These are phyloP conservation scores for Propithecus deckenii DNA, from an alignment of 2,797 vertebrate genomes.

Conservation along the genomic window DNA sequence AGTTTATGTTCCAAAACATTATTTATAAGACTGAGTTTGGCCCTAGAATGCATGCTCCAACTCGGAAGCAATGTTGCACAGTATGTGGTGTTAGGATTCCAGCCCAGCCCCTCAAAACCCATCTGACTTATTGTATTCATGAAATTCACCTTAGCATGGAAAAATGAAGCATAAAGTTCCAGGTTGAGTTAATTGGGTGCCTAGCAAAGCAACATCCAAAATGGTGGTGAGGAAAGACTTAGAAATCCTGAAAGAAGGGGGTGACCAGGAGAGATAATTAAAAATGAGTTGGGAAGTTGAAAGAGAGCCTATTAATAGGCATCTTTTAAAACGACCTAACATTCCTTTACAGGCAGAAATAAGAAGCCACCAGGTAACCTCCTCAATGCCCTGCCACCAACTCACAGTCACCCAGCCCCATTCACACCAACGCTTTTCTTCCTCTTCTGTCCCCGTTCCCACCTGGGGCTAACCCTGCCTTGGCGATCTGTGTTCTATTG, in stretches of 20 bases:
- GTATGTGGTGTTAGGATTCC: neutral
- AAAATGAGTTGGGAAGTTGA: neutral
- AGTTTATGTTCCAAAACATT: neutral
- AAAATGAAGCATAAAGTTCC: neutral
- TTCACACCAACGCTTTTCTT: neutral
- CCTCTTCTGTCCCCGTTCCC: neutral
- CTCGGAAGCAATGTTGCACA: neutral
- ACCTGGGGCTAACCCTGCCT: neutral
- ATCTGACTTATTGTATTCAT: neutral
- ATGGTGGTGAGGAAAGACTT: neutral
- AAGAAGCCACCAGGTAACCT: neutral
- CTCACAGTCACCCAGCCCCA: neutral
- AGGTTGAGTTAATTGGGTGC: neutral
- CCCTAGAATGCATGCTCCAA: neutral
- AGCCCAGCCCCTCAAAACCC: neutral
- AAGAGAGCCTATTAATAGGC: neutral
- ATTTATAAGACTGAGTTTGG: neutral
- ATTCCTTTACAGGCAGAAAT: neutral
- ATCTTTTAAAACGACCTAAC: neutral
- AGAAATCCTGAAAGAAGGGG: neutral
- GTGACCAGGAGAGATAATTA: neutral
- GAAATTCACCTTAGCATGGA: neutral
- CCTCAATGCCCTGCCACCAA: neutral
- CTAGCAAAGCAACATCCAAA: neutral
- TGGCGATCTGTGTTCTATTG: accelerated